phyloP scores from a whole-genome alignment of 2,888 invertebrate species.

The Drosophila mulleri region DNA sequence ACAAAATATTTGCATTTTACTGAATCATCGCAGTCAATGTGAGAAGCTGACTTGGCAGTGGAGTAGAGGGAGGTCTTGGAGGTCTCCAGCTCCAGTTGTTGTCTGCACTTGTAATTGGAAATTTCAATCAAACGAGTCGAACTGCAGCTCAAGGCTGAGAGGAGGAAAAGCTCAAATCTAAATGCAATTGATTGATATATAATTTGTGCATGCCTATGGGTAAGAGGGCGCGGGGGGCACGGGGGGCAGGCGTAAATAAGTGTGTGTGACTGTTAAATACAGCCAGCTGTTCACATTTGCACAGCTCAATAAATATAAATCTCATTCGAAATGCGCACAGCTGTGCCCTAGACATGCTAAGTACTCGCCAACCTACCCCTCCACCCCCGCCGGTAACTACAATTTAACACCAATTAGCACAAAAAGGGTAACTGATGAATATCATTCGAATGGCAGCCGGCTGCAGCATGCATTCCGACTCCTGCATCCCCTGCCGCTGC shows the following conservation, averaged over 20 bases:
- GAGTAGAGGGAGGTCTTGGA: neutral
- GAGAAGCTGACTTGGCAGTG: neutral
- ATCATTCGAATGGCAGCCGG: slow-evolving; percentile 40
- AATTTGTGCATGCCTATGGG: slow-evolving; percentile 44
- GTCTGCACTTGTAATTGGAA: slow-evolving; percentile 34
- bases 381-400: slow-evolving; percentile 1
- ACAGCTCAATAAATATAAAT: slow-evolving; percentile 58
- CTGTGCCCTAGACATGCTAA: slow-evolving; percentile 69
- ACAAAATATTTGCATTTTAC: slow-evolving; percentile 51
- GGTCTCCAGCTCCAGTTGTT: slow-evolving; percentile 17
- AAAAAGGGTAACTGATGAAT: slow-evolving; percentile 71
- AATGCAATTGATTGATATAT: slow-evolving; percentile 66
- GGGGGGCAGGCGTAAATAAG: neutral
- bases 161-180: slow-evolving; percentile 40
- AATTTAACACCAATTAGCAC: slow-evolving; percentile 73
- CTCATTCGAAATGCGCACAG: slow-evolving; percentile 64
- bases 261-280: slow-evolving; percentile 53
- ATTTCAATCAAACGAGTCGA: slow-evolving; percentile 37
- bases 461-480: slow-evolving; percentile 8
- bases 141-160: slow-evolving; percentile 27
- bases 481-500: neutral
- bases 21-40: slow-evolving; percentile 48
- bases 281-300: slow-evolving; percentile 66
- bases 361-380: neutral
- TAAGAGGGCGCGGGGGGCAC: neutral